Base-by-base conservation (phyloP, 2,113 vertebrate genomes). In the Cyanistes caeruleus region DNA sequence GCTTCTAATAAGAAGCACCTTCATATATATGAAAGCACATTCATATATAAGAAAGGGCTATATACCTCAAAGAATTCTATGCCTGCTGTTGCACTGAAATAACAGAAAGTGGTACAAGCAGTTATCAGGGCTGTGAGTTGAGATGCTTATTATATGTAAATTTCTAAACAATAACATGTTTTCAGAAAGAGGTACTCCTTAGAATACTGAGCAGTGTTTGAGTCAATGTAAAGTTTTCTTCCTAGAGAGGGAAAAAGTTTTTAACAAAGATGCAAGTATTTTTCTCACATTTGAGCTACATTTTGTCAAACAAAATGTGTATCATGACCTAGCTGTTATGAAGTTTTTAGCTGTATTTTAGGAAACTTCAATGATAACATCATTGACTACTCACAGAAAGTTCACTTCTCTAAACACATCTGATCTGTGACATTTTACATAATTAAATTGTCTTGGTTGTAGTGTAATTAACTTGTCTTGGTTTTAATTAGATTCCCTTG, bases 401-500 rank as follows among this genome's bases (percentile, higher is more conserved):
- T 87, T 78, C 52, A 88, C 88, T 96, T 96, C 94, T 93, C 65
- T 78, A 76, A 91, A 80, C 55, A 87, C 53, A 84, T 91, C 44
- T 95, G 68, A 97, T 86, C 80, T 79, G 53, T 93, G 94, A 72
- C 72, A 95, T 93, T 96, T 97, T 85, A 91, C 95, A 94, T 91
- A 96, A 97, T 97, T 94, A 93, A 94, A 93, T 63, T 88, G 82
- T 93, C 86, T 59, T 84, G 8, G 37, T 80, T 76, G 59, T 72
- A 85, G 74, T 13, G 13, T 95, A 95, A 97, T 96, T 97, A 96
- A 97, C 96, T 92, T 83, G 41, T 67, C 88, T 86, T 94, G 35
- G 53, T 92, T 95, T 97, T 97, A 97, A 97, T 97, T 97, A 95
- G 35, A 96, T 89, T 91, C 80, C 46, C 56, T 83, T 89, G 67